Conservation (phyloP, 2,888 invertebrate species). For the Parasteatoda lunata region DNA sequence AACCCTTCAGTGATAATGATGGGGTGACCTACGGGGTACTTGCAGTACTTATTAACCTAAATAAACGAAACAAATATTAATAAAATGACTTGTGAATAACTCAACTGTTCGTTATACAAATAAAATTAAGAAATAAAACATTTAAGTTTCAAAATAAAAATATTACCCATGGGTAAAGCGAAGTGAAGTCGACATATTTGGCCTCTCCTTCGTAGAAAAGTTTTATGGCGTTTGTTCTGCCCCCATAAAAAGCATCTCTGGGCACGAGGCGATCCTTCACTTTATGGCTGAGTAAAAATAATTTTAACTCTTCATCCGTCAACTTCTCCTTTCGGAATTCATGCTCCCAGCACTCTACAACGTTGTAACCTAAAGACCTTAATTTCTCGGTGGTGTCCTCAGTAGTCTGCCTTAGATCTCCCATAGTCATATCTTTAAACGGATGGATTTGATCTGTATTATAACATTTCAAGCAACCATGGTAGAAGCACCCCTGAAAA, state of each 20-base stretch:
- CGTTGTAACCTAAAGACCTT: not conserved
- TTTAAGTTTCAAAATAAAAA: not conserved
- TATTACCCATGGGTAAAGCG: not conserved
- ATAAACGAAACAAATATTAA: too few species aligned
- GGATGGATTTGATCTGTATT: not conserved
- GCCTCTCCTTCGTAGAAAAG: not conserved
- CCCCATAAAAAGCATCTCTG: constrained; percentile 19
- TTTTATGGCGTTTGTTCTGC: not conserved
- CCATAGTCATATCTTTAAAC: not conserved
- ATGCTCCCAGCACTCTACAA: constrained; percentile 14
- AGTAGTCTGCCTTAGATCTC: not conserved
- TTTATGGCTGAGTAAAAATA: not conserved
- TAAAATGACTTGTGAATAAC: too few species aligned
- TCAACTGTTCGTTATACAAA: too few species aligned
- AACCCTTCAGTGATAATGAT: constrained; percentile 9
- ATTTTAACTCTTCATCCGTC: not conserved
- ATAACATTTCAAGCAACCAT: not conserved
- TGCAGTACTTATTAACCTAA: not conserved
- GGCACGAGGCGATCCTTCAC: not conserved
- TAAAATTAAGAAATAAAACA: too few species aligned
- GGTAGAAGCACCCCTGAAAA: constrained; percentile 1
- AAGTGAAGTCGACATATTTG: not conserved
- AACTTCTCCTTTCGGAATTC: not conserved
- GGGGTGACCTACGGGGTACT: constrained; percentile 16
- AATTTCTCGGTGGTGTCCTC: not conserved